Evolutionary conservation across 2,113 vertebrate species (phyloP).

Genomic region (Centropus unirufus): DNA sequence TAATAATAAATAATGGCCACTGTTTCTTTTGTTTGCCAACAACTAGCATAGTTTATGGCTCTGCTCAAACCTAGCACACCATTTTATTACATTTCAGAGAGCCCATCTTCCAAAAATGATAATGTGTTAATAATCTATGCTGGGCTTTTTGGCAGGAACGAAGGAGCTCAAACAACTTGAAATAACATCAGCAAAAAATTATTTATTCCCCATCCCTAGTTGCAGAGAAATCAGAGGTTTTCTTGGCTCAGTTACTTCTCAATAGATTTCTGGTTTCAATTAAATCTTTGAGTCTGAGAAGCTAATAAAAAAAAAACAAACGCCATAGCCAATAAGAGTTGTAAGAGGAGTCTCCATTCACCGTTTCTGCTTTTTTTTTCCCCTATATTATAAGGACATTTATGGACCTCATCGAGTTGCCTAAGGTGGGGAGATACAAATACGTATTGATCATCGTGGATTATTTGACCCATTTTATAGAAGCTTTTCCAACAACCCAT

Average conservation of each 20-base stretch:
- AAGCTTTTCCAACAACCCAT: too few species aligned
- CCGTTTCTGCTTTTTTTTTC: too few species aligned
- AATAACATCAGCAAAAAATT: constrained; percentile 78
- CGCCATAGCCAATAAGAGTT: too few species aligned
- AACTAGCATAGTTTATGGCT: not conserved
- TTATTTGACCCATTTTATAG: too few species aligned
- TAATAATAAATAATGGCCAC: constrained; percentile 37
- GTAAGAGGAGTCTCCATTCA: too few species aligned
- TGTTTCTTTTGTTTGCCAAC: constrained; percentile 30
- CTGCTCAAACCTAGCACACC: constrained; percentile 13
- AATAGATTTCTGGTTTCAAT: constrained; percentile 83
- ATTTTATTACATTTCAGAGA: constrained; percentile 40
- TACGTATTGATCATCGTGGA: too few species aligned
- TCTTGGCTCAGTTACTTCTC: constrained; percentile 74
- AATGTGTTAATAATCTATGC: constrained; percentile 75
- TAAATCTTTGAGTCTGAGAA: too few species aligned
- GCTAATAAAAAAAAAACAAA: too few species aligned
- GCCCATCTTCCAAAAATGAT: constrained; percentile 61
- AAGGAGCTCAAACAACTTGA: constrained; percentile 72
- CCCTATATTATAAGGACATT: too few species aligned
- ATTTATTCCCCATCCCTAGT: constrained; percentile 75
- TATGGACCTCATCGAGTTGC: too few species aligned
- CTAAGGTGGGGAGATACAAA: too few species aligned
- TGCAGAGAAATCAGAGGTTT: constrained; percentile 77
- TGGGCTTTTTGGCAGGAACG: constrained; percentile 63